These are phyloP conservation scores for Phaedon cochleariae DNA, from an alignment of 2,888 invertebrate genomes.

Conservation along the genomic window DNA sequence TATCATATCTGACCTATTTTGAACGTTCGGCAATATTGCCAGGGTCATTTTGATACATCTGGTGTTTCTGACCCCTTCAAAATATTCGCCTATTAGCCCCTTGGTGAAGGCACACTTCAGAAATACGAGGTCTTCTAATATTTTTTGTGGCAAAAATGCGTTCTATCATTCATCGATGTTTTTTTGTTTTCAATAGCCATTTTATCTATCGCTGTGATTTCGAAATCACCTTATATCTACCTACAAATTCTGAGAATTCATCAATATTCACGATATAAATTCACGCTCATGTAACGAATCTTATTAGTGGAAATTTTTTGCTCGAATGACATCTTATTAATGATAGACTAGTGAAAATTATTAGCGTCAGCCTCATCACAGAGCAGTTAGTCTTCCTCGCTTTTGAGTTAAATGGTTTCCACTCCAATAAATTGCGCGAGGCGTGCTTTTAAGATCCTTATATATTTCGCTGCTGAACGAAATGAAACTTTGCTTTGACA, in stretches of 20 bases:
- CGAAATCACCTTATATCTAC: background rate
- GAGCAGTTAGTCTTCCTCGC: slow-evolving; percentile 41
- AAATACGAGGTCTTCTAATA: too few species aligned
- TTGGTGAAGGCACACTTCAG: too few species aligned
- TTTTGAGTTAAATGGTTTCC: slow-evolving; percentile 51
- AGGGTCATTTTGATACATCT: too few species aligned
- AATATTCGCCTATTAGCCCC: too few species aligned
- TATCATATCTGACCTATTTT: too few species aligned
- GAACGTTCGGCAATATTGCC: too few species aligned
- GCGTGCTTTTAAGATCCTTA: slow-evolving; percentile 52
- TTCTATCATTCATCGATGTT: too few species aligned
- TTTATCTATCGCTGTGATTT: too few species aligned
- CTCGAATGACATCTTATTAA: slow-evolving; percentile 42
- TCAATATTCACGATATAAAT: slow-evolving; percentile 19
- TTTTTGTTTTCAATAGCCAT: too few species aligned
- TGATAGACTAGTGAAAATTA: slow-evolving; percentile 45
- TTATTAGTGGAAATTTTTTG: slow-evolving; percentile 38
- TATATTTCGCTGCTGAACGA: slow-evolving; percentile 56
- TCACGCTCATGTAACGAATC: slow-evolving; percentile 29
- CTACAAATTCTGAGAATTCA: slow-evolving; percentile 24
- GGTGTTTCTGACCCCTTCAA: too few species aligned
- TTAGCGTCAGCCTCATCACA: slow-evolving; percentile 41
- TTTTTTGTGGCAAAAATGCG: too few species aligned
- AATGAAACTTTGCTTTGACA: slow-evolving; percentile 62
- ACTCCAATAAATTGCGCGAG: slow-evolving; percentile 48